Base-by-base conservation (phyloP, 2,113 vertebrate genomes). In the Sinocyclocheilus anshuiensis region DNA sequence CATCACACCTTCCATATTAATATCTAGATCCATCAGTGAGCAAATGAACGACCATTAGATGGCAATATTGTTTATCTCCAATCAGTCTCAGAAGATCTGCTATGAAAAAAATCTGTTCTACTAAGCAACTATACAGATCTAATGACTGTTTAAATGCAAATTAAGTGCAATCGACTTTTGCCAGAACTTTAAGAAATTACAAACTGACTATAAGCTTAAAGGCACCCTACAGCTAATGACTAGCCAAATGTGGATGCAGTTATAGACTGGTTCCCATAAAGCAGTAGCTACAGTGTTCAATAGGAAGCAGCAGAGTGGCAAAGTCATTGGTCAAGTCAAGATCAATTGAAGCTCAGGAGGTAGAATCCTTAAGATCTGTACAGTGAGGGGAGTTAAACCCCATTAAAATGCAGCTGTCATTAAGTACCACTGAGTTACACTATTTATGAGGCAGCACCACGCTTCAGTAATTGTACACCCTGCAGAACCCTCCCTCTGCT, bases 401-500 rank as follows among this genome's bases (percentile, higher is more conserved):
- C 89, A 93, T 94, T 90, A 90, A 91, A 90, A 92, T 87, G 89
- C 90, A 89, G 87, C 79, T 74, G 89, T 83, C 84, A 90, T 87
- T 88, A 77, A 53, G 4, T 89, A 90, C 90, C 86, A 61, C 79
- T 90, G 86, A 89, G 90, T 90, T 87, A 61, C 65, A 84, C 87
- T 91, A 91, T 94, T 92, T 92, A 89, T 94, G 91, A 93, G 89
- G 90, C 81, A 87, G 63, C 63, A 87, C 88, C 20, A 71, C n/a
- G 67, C 82, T 83, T 78, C 85, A 85, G 89, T 92, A 91, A 93
- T 92, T 91, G 91, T 89, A 83, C 92, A 88, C 88, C 75, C 88
- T 59, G 77, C 74, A 83, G 79, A 9, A 88, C 86, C 67, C 61
- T 89, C 84, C 84, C 87, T 87, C 87, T 84, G 86, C 90, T 90